Evolutionary conservation across 2,113 vertebrate genomes (phyloP), one percentile per base, ranked within the genome.

Genomic region (Naja naja): DNA sequence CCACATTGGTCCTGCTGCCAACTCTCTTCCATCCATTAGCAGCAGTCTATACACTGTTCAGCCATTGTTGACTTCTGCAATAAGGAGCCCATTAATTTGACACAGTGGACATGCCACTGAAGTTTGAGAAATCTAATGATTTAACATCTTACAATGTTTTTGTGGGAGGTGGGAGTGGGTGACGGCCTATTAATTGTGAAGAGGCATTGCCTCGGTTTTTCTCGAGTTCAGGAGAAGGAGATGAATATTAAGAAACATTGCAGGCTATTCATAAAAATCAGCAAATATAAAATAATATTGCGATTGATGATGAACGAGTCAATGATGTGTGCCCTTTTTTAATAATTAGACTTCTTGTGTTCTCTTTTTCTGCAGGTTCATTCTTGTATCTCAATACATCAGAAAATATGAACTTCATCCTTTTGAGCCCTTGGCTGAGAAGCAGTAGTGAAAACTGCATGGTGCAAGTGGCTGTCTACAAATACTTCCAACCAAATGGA

Each of bases 391-490:
- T 99, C 94, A 99, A 98, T 87, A 93, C 97, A 7, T 98, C 98
- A 0, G 97, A 97, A 4, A 97, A 96, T 88, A 97, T 92, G 1
- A 98, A 97, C 11, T 98, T 98, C 5, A 96, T 98, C 97, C 98
- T 99, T 93, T 96, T 99, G 96, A 99, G 98, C 91, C 99, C 99
- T 0, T 99, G 99, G 99, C 97, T 99, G 96, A 97, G 97, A 93
- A 98, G 98, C 88, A 97, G 93, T 18, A 98, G 97, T 2, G 97
- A 97, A 43, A 97, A 97, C 25, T 99, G 99, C 43, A 95, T 97
- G 1, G 96, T 99, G 95, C 98, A 99, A 89, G 97, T 99, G 97
- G 98, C 98, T 0, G 97, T 99, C 87, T 99, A 98, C 96, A 98
- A 98, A 53, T 98, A 98, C 93, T 97, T 98, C 55, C 98, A 97